Base-by-base conservation (phyloP, 1,140 invertebrate species). In the Aphidius ervi region DNA sequence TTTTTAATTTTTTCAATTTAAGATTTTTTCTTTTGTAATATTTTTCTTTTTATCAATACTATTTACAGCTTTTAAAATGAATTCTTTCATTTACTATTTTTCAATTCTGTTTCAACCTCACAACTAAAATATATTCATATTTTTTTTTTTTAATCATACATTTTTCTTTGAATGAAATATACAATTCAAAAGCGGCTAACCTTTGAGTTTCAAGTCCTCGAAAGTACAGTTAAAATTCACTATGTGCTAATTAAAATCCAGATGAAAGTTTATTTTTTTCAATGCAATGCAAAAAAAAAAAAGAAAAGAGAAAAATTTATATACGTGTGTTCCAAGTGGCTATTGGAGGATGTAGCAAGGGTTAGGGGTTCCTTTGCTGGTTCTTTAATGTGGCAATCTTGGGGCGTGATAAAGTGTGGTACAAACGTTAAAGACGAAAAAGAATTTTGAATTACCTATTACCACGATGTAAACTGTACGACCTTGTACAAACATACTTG, bases 371-470 rank as follows among this genome's bases (percentile, higher is more conserved):
- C 65, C 77, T 78, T 79, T 80, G 73, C 75, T 80, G 75, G 76
- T 78, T 78, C 75, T 78, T 79, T 80, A 79, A 80, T 79, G 75
- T 68, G 68, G 73, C 78, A 79, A 80, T 79, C 77, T 77, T 66
- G 68, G 77, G 76, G 78, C 73, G 78, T 77, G 75, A 80, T 80
- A 78, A 80, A 78, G 75, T 73, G 73, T 68, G 67, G 65, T 52
- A 67, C 72, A 77, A 78, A 78, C 74, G 67, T 31, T 50, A 74
- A 69, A 67, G 68, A 68, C 68, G 72, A 80, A 79, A 78, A 75
- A 66, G 77, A 80, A 78, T 78, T 61, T 68, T 67, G 63, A 71
- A 79, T 72, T 68, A 63, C 70, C 42, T 53, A 52, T 48, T 40
- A 43, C 47, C 47, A 41, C 46, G 20, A 56, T 42, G 46, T 50